Conservation (phyloP, 2,797 vertebrate species). For the Myiotriccus ornatus region DNA sequence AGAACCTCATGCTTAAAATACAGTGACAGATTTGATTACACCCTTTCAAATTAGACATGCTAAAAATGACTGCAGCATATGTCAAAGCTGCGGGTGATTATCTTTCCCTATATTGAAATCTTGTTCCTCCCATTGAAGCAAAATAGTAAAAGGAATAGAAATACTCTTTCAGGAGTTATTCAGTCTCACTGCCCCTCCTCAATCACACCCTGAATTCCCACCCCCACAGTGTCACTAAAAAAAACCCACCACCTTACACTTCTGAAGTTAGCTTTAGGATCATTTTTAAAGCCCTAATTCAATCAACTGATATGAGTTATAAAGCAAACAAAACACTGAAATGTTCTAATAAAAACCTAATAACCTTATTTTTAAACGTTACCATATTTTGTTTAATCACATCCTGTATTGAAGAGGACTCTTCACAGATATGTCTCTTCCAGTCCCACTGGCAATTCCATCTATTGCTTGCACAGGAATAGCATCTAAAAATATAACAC, state of each 20-base stretch:
- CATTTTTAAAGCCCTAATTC: not conserved
- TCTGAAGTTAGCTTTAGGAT: constrained; percentile 4
- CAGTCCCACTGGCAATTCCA: constrained; percentile 96
- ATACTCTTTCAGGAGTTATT: constrained; percentile 53
- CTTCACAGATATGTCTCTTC: constrained; percentile 72
- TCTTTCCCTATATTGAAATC: constrained; percentile 54
- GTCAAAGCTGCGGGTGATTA: constrained; percentile 61
- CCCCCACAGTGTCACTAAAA: not conserved
- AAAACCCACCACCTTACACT: not conserved
- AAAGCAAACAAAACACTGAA: constrained; percentile 8
- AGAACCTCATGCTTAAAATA: constrained; percentile 62
- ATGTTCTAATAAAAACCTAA: constrained; percentile 45
- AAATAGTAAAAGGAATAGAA: constrained; percentile 57
- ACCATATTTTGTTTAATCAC: constrained; percentile 89
- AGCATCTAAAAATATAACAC: constrained; percentile 82
- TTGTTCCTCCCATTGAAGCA: constrained; percentile 66
- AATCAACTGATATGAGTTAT: not conserved
- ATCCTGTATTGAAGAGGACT: constrained; percentile 59
- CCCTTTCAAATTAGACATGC: constrained; percentile 65
- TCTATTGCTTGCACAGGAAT: constrained; percentile 87
- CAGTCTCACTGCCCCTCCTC: constrained; percentile 22
- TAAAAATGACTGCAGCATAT: constrained; percentile 64
- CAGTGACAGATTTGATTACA: constrained; percentile 68
- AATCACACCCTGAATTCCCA: constrained; percentile 56
- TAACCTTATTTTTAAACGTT: constrained; percentile 46